A percentile compares a stretch with the other conserved stretches of the same genome.
Conservation (phyloP, 2,888 invertebrate genomes). For the Diplolepis rosae region DNA sequence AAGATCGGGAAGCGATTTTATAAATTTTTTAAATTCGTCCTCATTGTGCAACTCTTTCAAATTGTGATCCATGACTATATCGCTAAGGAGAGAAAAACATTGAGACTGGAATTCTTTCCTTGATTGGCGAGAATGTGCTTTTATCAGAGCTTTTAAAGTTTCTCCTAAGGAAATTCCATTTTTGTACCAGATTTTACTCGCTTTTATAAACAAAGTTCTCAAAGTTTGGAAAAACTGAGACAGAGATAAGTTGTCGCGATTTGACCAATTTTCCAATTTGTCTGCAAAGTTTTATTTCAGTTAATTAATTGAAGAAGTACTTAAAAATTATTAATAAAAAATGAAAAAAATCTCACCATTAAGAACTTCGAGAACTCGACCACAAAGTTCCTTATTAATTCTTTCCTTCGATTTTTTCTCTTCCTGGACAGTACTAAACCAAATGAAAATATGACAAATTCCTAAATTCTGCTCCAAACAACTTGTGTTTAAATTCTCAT, state of each 20-base stretch:
- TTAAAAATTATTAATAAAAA: conserved; percentile 41
- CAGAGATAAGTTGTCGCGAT: conserved; percentile 48
- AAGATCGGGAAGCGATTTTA: conserved; percentile 60
- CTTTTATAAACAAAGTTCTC: conserved; percentile 60
- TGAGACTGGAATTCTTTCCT: conserved; percentile 65
- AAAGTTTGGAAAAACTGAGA: conserved; percentile 58
- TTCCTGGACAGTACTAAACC: conserved; percentile 74
- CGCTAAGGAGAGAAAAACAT: conserved; percentile 74
- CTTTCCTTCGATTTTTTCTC: conserved; percentile 74
- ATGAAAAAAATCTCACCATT: conserved; percentile 72
- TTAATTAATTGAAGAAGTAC: too few relatives aligned
- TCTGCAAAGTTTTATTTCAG: conserved; percentile 55
- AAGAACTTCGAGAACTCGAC: conserved; percentile 75
- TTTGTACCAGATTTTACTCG: conserved; percentile 63
- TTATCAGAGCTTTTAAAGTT: conserved; percentile 55
- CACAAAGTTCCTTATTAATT: conserved; percentile 66
- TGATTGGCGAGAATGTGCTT: conserved; percentile 53
- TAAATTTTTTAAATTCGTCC: conserved; percentile 60
- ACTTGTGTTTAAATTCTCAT: conserved; percentile 62
- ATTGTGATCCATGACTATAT: conserved; percentile 72
- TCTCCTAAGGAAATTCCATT: conserved; percentile 56
- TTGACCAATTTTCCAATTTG: conserved; percentile 58
- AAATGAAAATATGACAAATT: conserved; percentile 72
- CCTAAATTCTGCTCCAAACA: conserved; percentile 77
- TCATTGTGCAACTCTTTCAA: conserved; percentile 69